Evolutionary conservation across 2,113 vertebrate species (phyloP).

Genomic region (Pseudonaja textilis): DNA sequence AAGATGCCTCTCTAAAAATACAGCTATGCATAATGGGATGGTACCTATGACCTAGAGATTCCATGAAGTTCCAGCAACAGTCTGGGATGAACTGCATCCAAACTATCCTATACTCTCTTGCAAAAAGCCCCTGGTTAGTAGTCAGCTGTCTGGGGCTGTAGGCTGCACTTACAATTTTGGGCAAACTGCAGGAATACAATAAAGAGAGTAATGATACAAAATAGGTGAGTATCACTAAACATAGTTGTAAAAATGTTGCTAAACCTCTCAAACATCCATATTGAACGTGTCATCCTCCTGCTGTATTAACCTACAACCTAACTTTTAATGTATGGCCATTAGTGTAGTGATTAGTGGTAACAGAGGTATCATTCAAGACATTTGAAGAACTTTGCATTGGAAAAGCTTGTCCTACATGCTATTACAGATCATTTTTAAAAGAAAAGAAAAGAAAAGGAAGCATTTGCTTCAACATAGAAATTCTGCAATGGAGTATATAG

Average conservation of each 20-base stretch:
- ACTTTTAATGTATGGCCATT: not conserved
- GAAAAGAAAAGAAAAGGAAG: too few species aligned
- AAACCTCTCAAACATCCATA: not conserved
- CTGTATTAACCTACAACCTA: not conserved
- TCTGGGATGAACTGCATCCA: not conserved
- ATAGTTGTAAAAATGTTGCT: not conserved
- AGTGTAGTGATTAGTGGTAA: not conserved
- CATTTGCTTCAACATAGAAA: conserved; percentile 26
- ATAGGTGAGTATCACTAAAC: not conserved
- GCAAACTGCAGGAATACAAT: not conserved
- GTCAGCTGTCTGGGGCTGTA: not conserved
- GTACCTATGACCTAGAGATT: not conserved
- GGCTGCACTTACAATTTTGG: not conserved
- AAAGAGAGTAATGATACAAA: not conserved
- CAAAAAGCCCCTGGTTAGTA: not conserved
- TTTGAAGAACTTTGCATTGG: not conserved
- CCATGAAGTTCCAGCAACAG: not conserved
- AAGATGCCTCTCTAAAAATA: not conserved
- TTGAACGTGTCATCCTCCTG: not conserved
- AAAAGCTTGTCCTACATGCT: not conserved
- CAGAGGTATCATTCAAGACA: not conserved
- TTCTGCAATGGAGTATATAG: not conserved
- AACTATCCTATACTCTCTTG: not conserved
- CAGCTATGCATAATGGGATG: not conserved
- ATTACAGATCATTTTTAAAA: not conserved